Base-by-base conservation (phyloP, 2,888 invertebrate species). In the Caenorhabditis sulstoni region DNA sequence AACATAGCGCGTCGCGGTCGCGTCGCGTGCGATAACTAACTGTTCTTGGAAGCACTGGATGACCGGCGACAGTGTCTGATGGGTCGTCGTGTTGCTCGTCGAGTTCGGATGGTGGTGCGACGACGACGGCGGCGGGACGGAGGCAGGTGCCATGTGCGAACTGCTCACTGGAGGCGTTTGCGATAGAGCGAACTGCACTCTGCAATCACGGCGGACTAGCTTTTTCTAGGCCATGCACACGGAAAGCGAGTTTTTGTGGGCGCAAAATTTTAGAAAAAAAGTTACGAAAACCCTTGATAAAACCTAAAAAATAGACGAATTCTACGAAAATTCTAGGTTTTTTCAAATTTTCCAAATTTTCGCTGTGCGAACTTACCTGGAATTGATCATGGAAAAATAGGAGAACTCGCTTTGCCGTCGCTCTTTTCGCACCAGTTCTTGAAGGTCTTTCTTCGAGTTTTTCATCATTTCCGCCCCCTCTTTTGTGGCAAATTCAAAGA, bases 131-230 rank as follows among this genome's bases (percentile, higher is more conserved):
- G 52, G 14, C 37, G 22, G 23, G 12, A 16, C 16, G 9, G 16
- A 7, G 2, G 8, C 8, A 8, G 53, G 18, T 0, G 35, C 37
- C 11, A 20, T 37, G 22, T 57, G 35, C 35, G 35, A 23, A 22
- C 29, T 16, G 45, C 45, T 52, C 29, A 70, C 50, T n/a, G 79
- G 79, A 5, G 79, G 79, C 3, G 79, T 79, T 71, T 79, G 79
- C 3, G 79, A 75, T 7, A 79, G 57, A n/a, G 74, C 75, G 52
- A 79, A 79, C 66, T 79, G 79, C 1, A 79, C 79, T 68, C 79
- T 79, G 70, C 11, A 73, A 77, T 3, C 12, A 37, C 16, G 29
- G n/a, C n/a, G 29, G 29, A 29, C 29, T 29, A 29, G 29, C 29
- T 3, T 5, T 29, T 29, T 29, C 29, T 29, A 29, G 29, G 29